These are phyloP conservation scores for Hoplostethus atlanticus DNA, from an alignment of 2,797 vertebrate species.

Conservation along the genomic window DNA sequence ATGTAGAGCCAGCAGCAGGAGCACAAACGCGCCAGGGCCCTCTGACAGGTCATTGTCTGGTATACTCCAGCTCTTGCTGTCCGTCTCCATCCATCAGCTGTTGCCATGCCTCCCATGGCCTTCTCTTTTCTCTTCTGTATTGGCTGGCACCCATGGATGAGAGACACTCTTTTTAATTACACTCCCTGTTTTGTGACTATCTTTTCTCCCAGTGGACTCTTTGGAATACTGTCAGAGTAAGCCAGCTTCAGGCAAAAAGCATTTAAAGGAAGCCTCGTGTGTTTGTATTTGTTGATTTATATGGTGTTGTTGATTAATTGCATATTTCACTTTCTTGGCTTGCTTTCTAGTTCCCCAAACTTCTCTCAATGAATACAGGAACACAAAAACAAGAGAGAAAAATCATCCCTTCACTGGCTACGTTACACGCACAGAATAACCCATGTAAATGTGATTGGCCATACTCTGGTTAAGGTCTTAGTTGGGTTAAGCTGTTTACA, in stretches of 20 bases:
- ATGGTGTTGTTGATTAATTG: constrained; percentile 7
- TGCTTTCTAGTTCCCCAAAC: background rate
- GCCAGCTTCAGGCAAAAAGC: constrained; percentile 31
- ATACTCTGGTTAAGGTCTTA: too few relatives aligned
- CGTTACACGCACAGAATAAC: too few relatives aligned
- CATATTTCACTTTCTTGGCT: constrained; percentile 25
- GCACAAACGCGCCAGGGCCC: constrained; percentile 15
- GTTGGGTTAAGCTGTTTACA: too few relatives aligned
- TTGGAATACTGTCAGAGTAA: constrained; percentile 45
- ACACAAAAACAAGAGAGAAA: background rate
- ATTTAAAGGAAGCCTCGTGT: constrained; percentile 22
- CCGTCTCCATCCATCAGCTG: constrained; percentile 48
- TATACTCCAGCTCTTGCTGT: constrained; percentile 25
- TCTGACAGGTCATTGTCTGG: constrained; percentile 49
- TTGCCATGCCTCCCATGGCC: constrained; percentile 44
- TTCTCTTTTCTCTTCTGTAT: constrained; percentile 11
- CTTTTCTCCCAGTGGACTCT: constrained; percentile 43
- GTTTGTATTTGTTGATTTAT: constrained; percentile 43
- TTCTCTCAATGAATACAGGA: background rate
- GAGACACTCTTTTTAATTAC: constrained; percentile 59
- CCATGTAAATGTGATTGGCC: too few relatives aligned
- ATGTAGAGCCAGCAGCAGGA: constrained; percentile 8
- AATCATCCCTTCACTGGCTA: too few relatives aligned
- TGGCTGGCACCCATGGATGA: constrained; percentile 41
- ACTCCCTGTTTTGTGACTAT: constrained; percentile 49